Evolutionary conservation across 2,113 vertebrate species (phyloP).

Genomic region (Pomatorhinus ruficollis): DNA sequence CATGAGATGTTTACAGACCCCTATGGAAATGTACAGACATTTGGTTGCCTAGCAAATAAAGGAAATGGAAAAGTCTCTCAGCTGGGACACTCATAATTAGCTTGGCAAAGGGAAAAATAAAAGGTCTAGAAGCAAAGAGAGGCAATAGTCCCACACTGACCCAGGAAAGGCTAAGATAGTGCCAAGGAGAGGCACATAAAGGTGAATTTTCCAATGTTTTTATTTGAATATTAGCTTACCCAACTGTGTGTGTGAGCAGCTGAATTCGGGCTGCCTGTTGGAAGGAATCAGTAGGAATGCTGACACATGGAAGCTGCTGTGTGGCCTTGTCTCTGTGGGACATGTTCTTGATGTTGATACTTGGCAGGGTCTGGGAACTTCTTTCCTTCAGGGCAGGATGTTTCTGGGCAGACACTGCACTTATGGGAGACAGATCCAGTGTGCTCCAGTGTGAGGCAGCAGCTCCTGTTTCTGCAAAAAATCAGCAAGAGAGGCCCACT

Average conservation of each 20-base stretch:
- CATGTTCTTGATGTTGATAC: not conserved
- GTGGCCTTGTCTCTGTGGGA: not conserved
- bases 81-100: conserved; percentile 22
- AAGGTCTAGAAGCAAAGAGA: not conserved
- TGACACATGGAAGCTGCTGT: not conserved
- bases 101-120: conserved; percentile 16
- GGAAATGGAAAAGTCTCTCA: conserved; percentile 16
- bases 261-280: not conserved
- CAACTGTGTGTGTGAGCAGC: not conserved
- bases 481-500: not conserved
- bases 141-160: not conserved
- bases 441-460: not conserved
- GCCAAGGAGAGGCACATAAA: not conserved
- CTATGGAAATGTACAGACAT: not conserved
- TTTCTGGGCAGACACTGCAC: not conserved
- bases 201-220: not conserved
- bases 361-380: not conserved
- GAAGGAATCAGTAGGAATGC: not conserved
- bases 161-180: not conserved
- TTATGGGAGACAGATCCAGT: not conserved
- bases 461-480: not conserved
- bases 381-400: not conserved
- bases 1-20: conserved; percentile 51
- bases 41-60: conserved; percentile 46
- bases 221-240: not conserved